Percentiles rank a stretch among this genome's conserved stretches.
Evolutionary conservation across 2,888 invertebrate species (phyloP).

Genomic region (Himalopsyche japonica): DNA sequence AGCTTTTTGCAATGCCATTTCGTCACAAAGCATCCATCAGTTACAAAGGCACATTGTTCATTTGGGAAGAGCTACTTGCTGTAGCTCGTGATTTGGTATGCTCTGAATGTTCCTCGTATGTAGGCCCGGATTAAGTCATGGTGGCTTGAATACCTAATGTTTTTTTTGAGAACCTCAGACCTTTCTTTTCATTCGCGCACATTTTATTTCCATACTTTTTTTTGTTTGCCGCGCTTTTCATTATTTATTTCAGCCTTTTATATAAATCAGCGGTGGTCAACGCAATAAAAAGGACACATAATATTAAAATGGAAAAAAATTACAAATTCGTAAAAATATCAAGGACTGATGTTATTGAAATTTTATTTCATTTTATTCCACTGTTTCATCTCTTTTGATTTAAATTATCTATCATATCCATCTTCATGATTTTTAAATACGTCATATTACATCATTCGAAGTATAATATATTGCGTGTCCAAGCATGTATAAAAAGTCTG

Average conservation of each 20-base stretch:
- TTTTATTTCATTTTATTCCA: no score
- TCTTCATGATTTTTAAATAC: no score
- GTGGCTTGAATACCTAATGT: conserved; percentile 36
- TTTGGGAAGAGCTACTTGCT: background rate
- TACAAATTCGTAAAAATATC: background rate
- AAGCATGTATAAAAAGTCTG: no score
- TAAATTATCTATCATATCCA: no score
- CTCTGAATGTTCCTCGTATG: conserved; percentile 29
- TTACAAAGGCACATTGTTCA: background rate
- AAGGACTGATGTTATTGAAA: no score
- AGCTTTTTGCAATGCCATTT: background rate
- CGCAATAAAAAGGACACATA: background rate
- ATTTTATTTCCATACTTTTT: conserved; percentile 2
- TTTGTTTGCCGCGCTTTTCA: background rate
- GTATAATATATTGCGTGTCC: no score
- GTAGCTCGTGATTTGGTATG: conserved; percentile 26
- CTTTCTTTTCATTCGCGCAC: conserved; percentile 20
- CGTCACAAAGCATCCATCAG: background rate
- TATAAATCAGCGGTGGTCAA: background rate
- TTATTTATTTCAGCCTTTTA: background rate
- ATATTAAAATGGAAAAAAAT: background rate
- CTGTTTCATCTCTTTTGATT: no score
- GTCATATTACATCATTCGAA: no score
- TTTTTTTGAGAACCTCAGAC: conserved; percentile 28
- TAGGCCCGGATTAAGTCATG: conserved; percentile 33